Conservation (phyloP, 2,113 vertebrate genomes). For the Columba livia region DNA sequence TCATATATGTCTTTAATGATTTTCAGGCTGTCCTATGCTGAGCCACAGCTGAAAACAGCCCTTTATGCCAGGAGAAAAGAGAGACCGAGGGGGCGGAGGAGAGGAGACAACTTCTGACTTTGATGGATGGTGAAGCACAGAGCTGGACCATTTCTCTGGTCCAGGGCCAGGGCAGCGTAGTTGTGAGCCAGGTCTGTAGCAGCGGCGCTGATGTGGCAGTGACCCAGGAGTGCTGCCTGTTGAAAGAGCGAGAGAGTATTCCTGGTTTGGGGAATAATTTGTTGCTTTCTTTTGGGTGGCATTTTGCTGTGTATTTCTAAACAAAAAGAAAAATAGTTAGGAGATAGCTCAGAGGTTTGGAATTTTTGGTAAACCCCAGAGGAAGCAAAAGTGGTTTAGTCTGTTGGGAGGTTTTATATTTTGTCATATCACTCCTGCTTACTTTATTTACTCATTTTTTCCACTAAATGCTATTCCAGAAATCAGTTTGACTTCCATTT, state of each 20-base stretch:
- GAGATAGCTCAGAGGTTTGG: neutral
- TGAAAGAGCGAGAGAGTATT: neutral
- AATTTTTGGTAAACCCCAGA: neutral
- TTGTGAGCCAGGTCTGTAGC: neutral
- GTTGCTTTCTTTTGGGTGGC: neutral
- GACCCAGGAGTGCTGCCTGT: neutral
- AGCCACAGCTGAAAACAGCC: neutral
- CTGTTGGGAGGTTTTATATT: neutral
- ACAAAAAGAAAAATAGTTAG: neutral
- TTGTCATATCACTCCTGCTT: neutral
- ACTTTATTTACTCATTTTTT: neutral
- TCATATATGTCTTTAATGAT: neutral
- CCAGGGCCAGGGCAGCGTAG: neutral
- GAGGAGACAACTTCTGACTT: neutral
- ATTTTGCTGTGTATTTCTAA: neutral
- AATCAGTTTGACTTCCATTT: constrained; percentile 2
- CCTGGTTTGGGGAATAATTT: neutral
- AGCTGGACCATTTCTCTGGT: neutral
- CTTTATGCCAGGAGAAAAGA: neutral
- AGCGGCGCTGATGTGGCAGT: neutral
- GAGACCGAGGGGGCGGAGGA: neutral
- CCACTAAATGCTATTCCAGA: neutral
- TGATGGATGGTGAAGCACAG: neutral
- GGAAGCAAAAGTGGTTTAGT: neutral
- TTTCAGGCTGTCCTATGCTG: neutral